Percentiles rank a stretch among this genome's conserved stretches.
Evolutionary conservation across 1,140 invertebrate genomes (phyloP).

Genomic region (Ericerus pela): DNA sequence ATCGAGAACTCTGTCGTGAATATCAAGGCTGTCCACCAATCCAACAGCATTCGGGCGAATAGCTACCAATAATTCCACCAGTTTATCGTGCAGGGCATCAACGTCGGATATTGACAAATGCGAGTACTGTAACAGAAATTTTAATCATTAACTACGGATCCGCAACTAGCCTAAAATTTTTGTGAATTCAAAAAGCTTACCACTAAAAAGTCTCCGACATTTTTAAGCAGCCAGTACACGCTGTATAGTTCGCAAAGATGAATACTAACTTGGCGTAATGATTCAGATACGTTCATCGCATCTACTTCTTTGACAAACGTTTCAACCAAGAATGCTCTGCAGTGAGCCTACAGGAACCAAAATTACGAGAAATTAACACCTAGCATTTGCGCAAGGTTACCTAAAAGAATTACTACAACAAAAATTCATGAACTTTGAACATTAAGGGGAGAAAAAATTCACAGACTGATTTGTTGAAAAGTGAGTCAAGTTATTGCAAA

Average conservation of each 20-base stretch:
- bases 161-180: too few species aligned
- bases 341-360: slow-evolving; percentile 59
- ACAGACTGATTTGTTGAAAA: too few species aligned
- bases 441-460: slow-evolving; percentile 10
- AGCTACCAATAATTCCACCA: slow-evolving; percentile 48
- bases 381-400: too few species aligned
- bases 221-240: slow-evolving; percentile 54
- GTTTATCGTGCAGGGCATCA: slow-evolving; percentile 43
- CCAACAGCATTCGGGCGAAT: slow-evolving; percentile 76
- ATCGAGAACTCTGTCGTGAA: slow-evolving; percentile 60
- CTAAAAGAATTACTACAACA: too few species aligned
- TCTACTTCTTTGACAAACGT: slow-evolving; percentile 43
- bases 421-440: too few species aligned
- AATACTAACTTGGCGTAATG: slow-evolving; percentile 45
- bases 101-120: slow-evolving; percentile 46
- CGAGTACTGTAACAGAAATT: slow-evolving; percentile 42
- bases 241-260: slow-evolving; percentile 62
- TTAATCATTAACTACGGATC: slow-evolving; percentile 17
- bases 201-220: slow-evolving; percentile 58
- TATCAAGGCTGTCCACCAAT: slow-evolving; percentile 81
- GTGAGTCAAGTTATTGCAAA: too few species aligned
- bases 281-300: slow-evolving; percentile 35
- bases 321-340: slow-evolving; percentile 53
- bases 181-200: too few species aligned
- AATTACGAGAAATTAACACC: too few species aligned